Base-by-base conservation (phyloP, 2,888 invertebrate genomes). In the Ophion costatus region DNA sequence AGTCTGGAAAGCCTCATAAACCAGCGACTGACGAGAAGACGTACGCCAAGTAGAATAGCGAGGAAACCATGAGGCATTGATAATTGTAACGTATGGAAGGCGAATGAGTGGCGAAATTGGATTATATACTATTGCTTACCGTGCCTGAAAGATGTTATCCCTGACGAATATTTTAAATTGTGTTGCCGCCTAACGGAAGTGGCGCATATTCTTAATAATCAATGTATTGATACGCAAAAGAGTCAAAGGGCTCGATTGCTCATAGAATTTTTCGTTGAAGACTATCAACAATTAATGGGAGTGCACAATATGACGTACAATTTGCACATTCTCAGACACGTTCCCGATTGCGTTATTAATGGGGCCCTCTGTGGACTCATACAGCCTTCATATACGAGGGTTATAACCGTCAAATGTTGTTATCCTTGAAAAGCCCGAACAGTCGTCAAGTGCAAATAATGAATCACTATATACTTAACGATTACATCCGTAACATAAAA, bases 81-180 rank as follows among this genome's bases (percentile, higher is more conserved):
- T n/a, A 67, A 78, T 9, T 42, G 59, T 38, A 69, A 38, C 2
- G 45, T 63, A 24, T 70, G 83, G 79, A 83, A 83, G 67, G 79
- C 77, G 29, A 66, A 66, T 38, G 82, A 82, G 29, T 76, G 76
- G 82, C 66, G 82, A 24, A 77, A 78, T 33, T 73, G 79, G 83
- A 29, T 83, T 14, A 14, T 42, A 24, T 83, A 67, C 67, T 74
- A 51, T 22, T 61, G 67, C 14, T 10, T 66, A 45, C 22, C 20
- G 17, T 73, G 73, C 67, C 29, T 83, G 42, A 42, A 22, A 11
- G 83, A 61, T 45, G 59, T 73, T 51, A 42, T 80, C 17, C 20
- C 45, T 17, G 22, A 61, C 42, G 64, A 79, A 24, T 24, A 24
- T 69, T 63, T 69, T 4, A 29, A 74, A 33, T 67, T 74, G 20